phyloP scores from a whole-genome alignment of 2,113 vertebrate genomes.

The Mus pahari region DNA sequence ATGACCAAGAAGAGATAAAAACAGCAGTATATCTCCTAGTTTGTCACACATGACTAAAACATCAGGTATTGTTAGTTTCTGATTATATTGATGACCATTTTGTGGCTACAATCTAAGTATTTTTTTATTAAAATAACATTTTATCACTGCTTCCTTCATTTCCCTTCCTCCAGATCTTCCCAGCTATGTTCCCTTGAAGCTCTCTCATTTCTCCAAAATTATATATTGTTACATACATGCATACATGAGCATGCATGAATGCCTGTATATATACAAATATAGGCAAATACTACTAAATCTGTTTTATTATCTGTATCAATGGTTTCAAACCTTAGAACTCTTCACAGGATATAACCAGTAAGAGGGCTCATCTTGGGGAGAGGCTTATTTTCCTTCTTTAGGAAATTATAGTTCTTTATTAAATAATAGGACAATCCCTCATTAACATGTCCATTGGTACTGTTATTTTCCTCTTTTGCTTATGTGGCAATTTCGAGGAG shows the following conservation, averaged over 20 bases:
- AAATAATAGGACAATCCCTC: not conserved
- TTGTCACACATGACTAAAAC: not conserved
- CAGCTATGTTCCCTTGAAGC: not conserved
- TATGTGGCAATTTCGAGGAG: not conserved
- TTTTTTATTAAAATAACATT: not conserved
- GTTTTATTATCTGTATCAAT: not conserved
- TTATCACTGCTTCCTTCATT: not conserved
- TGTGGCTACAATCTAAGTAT: not conserved
- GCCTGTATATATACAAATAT: not conserved
- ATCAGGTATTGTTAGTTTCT: not conserved
- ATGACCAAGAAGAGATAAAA: not conserved
- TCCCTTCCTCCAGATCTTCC: not conserved
- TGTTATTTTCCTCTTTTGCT: not conserved
- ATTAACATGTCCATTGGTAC: not conserved
- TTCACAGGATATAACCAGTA: not conserved
- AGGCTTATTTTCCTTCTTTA: not conserved
- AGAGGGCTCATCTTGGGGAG: not conserved
- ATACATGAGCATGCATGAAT: not conserved
- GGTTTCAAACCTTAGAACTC: not conserved
- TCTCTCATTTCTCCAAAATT: not conserved
- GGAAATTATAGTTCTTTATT: not conserved
- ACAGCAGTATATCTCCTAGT: not conserved
- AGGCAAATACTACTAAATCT: not conserved
- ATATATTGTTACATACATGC: not conserved
- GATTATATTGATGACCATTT: not conserved